These are phyloP conservation scores for Chunga burmeisteri DNA, from an alignment of 2,113 vertebrate species.

Conservation along the genomic window DNA sequence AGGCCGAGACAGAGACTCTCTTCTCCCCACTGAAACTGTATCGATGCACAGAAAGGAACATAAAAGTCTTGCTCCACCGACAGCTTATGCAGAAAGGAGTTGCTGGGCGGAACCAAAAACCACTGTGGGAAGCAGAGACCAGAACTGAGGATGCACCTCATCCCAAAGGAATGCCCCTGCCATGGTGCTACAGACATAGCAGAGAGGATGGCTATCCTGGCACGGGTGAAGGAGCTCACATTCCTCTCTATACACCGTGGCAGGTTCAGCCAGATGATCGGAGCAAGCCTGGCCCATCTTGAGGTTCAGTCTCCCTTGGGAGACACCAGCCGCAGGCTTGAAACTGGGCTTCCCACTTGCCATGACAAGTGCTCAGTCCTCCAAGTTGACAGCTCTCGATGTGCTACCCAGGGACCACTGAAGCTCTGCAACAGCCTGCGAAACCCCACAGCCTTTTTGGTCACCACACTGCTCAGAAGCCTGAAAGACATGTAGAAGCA, in stretches of 20 bases:
- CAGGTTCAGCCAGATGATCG: neutral
- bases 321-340: neutral
- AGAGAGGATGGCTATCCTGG: neutral
- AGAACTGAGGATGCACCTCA: neutral
- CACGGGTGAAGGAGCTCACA: neutral
- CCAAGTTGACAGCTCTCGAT: neutral
- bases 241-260: neutral
- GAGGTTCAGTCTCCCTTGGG: neutral
- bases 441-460: neutral
- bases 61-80: neutral
- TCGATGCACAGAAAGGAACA: accelerated
- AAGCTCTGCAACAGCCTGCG: neutral
- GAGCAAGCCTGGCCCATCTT: neutral
- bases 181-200: neutral
- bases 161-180: neutral
- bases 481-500: neutral
- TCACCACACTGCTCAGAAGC: neutral
- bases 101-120: neutral
- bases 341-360: neutral
- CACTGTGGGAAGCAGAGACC: neutral
- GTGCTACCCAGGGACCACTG: neutral
- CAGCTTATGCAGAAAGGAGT: neutral
- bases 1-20: neutral
- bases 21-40: neutral
- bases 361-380: neutral